Base-by-base conservation (phyloP, 2,797 vertebrate genomes). In the Sebastes matsubarae region DNA sequence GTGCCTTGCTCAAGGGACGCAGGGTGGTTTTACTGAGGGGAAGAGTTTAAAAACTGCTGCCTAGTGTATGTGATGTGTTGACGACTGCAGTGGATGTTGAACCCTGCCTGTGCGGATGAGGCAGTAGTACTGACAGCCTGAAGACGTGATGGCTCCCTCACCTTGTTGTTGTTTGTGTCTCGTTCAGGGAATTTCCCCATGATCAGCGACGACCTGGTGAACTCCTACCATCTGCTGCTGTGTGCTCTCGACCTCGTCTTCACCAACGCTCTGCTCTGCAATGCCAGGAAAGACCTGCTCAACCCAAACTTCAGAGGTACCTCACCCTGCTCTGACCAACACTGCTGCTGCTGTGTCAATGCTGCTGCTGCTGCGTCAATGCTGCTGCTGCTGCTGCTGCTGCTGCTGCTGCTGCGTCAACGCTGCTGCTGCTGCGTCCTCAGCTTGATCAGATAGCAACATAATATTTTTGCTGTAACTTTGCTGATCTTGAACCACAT, bases 201-300 rank as follows among this genome's bases (percentile, higher is more conserved):
- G 97, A 99, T 99, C 91, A 99, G 98, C 18, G 98, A 99, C 70
- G 98, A 99, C 87, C 93, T 99, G 92, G 98, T 99, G 89, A 99
- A 99, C 95, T 99, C 98, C 12, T 99, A 98, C 67, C 98, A 99
- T 77, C 97, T 99, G 82, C 92, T 99, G 83, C 89, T 99, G 2
- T 99, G 98, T 68, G 96, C 97, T 22, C 94, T 99, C 86, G 98
- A 99, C 90, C 95, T 99, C 1, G 96, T 99, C 38, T 97, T 97
- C 92, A 97, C 96, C 88, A 99, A 97, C 82, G 96, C 98, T 36
- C 93, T 99, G 59, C 95, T 98, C 3, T 97, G 97, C 81, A 96
- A 97, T 12, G 96, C 96, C 88, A 96, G 97, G 27, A 98, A 96
- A 78, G 98, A 99, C 9, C 96, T 99, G 76, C 95, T 99, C 79